phyloP scores from a whole-genome alignment of 1,140 invertebrate species.

The Euura saliciscinereae region DNA sequence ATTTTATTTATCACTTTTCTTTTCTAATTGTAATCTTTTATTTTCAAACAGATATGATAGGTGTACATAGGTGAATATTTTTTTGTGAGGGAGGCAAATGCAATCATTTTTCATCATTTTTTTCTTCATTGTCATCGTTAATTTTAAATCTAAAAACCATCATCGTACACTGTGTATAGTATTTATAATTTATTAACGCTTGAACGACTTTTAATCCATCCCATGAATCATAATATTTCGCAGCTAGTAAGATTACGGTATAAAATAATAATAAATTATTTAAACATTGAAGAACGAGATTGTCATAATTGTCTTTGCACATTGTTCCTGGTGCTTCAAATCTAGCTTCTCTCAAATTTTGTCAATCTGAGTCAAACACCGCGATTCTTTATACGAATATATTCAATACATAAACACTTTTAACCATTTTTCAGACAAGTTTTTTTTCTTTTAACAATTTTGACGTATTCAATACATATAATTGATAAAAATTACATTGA shows the following conservation, averaged over 20 bases:
- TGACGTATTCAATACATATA: too few species aligned
- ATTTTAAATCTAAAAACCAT: background rate
- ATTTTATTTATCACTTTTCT: background rate
- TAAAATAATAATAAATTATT: background rate
- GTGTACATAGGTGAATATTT: too few species aligned
- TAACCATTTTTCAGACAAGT: too few species aligned
- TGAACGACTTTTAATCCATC: background rate
- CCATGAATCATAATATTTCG: too few species aligned
- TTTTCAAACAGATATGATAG: background rate
- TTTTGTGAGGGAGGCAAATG: background rate
- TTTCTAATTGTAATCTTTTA: background rate
- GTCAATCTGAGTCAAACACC: too few species aligned
- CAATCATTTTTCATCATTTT: background rate
- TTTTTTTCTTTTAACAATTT: too few species aligned
- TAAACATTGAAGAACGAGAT: background rate
- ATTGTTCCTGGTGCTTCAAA: background rate
- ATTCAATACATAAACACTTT: too few species aligned
- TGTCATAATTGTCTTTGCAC: background rate
- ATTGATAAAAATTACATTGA: too few species aligned
- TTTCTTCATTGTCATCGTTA: background rate
- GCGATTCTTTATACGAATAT: too few species aligned
- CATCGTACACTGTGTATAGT: background rate
- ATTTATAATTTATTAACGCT: background rate
- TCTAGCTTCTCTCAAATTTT: conserved; percentile 7
- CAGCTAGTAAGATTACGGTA: background rate